Base-by-base conservation (phyloP, 1,140 invertebrate genomes). In the Eciton burchellii region DNA sequence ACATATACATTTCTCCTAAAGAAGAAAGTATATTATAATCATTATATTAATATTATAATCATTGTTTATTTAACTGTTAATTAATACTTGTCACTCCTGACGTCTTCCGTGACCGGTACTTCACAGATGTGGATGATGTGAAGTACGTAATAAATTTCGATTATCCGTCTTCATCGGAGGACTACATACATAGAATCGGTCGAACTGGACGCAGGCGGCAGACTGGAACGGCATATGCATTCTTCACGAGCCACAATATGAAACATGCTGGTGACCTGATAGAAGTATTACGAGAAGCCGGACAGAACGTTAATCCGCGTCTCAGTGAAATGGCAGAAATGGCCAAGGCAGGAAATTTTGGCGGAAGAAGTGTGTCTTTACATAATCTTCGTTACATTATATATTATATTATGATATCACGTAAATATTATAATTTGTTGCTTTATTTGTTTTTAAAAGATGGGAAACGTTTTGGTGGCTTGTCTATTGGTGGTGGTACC, bases 101-200 rank as follows among this genome's bases (percentile, higher is more conserved):
- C 35, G 21, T 60, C 24, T 84, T 66, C 52, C 24, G 26, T 71
- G 52, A 83, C 74, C 76, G 52, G 47, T 85, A 72, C 91, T 92
- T 90, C 83, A 89, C 90, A 97, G 97, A 98, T 95, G 97, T 98
- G 74, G 96, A 97, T 87, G 97, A 98, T 92, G 97, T 98, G 68
- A 97, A 97, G 90, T 97, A 96, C 94, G 97, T 98, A 3, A 97
- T 98, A 89, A 98, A 98, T 93, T 97, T 96, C 91, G 97, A 98
- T 93, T 98, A 97, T 93, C 97, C 97, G 4, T 96, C 96, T 84
- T 96, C 96, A 66, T 96, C 96, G 47, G 97, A 98, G 92, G 97
- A 98, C 91, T 98, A 98, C 91, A 96, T 98, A 81, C 97, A 98
- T 92, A 94, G 97, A 68, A 98, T 98, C 90, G 97, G 97, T 43